These are phyloP conservation scores for Stomorhina lunata DNA, from an alignment of 2,888 invertebrate species.

Conservation along the genomic window DNA sequence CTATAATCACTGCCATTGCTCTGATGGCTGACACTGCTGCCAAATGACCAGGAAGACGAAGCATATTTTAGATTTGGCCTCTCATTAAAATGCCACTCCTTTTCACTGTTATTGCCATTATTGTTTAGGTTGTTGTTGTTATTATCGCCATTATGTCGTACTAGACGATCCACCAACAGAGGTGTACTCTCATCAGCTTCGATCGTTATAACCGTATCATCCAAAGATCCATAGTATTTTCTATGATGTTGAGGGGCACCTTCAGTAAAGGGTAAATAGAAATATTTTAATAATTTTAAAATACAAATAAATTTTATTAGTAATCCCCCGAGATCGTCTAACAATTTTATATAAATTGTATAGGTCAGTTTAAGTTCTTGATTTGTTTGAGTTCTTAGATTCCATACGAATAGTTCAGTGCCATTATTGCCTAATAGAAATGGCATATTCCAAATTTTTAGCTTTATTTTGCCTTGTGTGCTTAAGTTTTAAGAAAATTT, in stretches of 20 bases:
- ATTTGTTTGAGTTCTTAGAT: slow-evolving; percentile 21
- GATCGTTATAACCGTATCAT: slow-evolving; percentile 65
- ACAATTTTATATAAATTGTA: slow-evolving; percentile 5
- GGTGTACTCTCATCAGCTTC: slow-evolving; percentile 70
- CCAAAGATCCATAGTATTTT: slow-evolving; percentile 40
- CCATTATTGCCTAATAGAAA: slow-evolving; percentile 65
- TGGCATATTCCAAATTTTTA: slow-evolving; percentile 61
- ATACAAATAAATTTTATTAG: slow-evolving; percentile 47
- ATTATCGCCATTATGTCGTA: slow-evolving; percentile 1
- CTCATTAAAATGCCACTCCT: not conserved
- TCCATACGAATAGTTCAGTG: slow-evolving; percentile 52
- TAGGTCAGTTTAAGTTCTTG: slow-evolving; percentile 16
- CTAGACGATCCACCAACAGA: slow-evolving; percentile 62
- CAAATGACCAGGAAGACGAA: slow-evolving; percentile 33
- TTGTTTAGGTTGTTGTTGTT: not conserved
- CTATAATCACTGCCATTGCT: slow-evolving; percentile 9
- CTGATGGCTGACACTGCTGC: not conserved
- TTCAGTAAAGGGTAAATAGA: slow-evolving; percentile 34
- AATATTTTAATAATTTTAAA: slow-evolving; percentile 45
- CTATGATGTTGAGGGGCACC: slow-evolving; percentile 52
- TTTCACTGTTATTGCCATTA: not conserved
- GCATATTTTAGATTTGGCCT: not conserved
- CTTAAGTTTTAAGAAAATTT: not conserved
- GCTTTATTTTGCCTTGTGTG: not conserved
- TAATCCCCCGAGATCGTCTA: slow-evolving; percentile 1